Conservation (phyloP, 2,113 vertebrate species). For the Sminthopsis crassicaudata region DNA sequence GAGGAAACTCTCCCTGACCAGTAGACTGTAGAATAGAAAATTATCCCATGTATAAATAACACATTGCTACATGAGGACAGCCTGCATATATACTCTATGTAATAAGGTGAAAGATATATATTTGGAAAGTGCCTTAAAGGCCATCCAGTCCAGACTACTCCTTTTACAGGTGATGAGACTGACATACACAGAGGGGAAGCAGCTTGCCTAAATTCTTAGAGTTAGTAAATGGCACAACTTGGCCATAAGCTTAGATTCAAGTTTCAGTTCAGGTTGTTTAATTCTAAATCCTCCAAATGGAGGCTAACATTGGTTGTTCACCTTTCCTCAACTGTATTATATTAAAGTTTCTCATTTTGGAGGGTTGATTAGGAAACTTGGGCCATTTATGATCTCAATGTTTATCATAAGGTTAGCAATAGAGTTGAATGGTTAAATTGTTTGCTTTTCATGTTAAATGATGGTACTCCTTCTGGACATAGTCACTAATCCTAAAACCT, state of each 20-base stretch:
- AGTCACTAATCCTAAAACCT: not conserved
- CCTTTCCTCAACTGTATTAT: not conserved
- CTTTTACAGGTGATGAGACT: not conserved
- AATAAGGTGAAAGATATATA: not conserved
- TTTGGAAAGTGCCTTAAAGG: not conserved
- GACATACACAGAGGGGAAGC: not conserved
- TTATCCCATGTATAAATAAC: not conserved
- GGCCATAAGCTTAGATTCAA: not conserved
- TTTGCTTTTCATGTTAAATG: not conserved
- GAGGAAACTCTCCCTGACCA: not conserved
- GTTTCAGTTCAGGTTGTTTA: not conserved
- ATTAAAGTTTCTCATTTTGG: not conserved
- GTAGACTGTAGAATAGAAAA: not conserved
- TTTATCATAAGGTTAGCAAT: not conserved
- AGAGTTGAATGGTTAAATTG: not conserved
- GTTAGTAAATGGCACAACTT: not conserved
- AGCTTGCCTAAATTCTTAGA: not conserved
- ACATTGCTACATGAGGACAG: not conserved
- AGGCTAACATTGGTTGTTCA: not conserved
- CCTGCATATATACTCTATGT: not conserved
- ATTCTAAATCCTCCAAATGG: not conserved
- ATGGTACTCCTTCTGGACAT: not conserved
- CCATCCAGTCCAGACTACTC: not conserved
- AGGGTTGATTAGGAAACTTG: not conserved
- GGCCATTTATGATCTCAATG: not conserved